These are phyloP conservation scores for Heliconius cydno DNA, from an alignment of 2,888 invertebrate species.

Conservation along the genomic window DNA sequence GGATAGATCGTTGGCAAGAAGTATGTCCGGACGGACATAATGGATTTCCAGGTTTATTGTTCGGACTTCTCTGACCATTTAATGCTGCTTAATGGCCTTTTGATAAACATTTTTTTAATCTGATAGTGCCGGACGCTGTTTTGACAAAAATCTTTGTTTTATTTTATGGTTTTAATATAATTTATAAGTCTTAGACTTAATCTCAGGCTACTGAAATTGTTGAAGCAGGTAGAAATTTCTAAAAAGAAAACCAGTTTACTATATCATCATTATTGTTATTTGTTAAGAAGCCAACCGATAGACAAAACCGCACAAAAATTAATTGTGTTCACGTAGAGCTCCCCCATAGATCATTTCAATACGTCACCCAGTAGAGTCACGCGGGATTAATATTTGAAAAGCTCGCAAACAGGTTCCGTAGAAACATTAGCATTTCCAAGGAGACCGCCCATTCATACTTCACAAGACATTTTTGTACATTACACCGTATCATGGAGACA, in stretches of 20 bases:
- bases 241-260: constrained; percentile 35
- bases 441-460: constrained; percentile 63
- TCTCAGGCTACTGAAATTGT: constrained; percentile 30
- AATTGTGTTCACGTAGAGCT: constrained; percentile 41
- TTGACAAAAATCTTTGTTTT: not conserved
- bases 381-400: constrained; percentile 65
- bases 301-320: constrained; percentile 58
- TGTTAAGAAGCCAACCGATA: constrained; percentile 36
- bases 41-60: constrained; percentile 46
- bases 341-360: constrained; percentile 49
- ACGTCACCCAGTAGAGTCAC: constrained; percentile 71
- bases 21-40: constrained; percentile 44
- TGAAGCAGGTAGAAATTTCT: constrained; percentile 33
- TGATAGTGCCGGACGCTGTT: constrained; percentile 33
- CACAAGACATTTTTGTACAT: constrained; percentile 64
- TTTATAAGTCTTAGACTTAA: constrained; percentile 20
- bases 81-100: constrained; percentile 38
- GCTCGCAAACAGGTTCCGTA: constrained; percentile 68
- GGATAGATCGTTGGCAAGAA: constrained; percentile 32
- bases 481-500: constrained; percentile 81
- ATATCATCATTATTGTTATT: constrained; percentile 34
- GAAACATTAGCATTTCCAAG: constrained; percentile 74
- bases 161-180: constrained; percentile 20
- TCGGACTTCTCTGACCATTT: constrained; percentile 43
- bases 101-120: constrained; percentile 37